Evolutionary conservation across 2,888 invertebrate species (phyloP), one percentile per base, ranked within the genome.

Genomic region (Dioctria rufipes): DNA sequence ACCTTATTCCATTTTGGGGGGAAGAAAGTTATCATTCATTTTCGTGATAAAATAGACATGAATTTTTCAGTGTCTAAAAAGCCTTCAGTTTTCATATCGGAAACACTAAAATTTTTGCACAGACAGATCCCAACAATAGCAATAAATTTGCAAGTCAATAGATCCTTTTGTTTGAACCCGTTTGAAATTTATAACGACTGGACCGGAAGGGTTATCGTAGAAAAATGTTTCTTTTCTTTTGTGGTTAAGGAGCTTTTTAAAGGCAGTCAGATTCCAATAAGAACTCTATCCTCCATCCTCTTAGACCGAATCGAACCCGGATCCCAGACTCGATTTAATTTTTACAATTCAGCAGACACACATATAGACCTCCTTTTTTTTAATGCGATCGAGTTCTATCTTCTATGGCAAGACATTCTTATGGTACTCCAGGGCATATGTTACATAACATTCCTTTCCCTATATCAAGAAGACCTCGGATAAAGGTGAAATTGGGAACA

Each of bases 111-210:
- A 49, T 25, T 39, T 37, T 13, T 11, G 54, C 54, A 11, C 54
- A 54, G 54, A 54, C 11, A 54, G 54, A 54, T 11, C 3, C 69
- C 69, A 69, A 69, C 69, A 69, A 69, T 69, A 69, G 69, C 69
- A 51, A 69, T 69, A 69, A 69, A 69, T 69, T 69, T 69, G 69
- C 69, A 69, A 69, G 69, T 69, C 69, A 69, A 69, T 69, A 69
- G 51, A 51, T 69, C 51, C 69, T 69, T 69, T 25, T 69, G 69
- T 69, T 69, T 69, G 69, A 51, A 69, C 49, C 37, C 51, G 69
- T 69, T 69, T 69, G 69, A 69, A 69, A 69, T 69, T 69, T 69
- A 69, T 69, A 69, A 69, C 69, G 49, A 69, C 69, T 69, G 69
- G 69, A 69, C 69, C 69, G 51, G 69, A 69, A 51, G 69, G 69